Evolutionary conservation across 2,113 vertebrate genomes (phyloP).

Genomic region (Cynopterus brachyotis): DNA sequence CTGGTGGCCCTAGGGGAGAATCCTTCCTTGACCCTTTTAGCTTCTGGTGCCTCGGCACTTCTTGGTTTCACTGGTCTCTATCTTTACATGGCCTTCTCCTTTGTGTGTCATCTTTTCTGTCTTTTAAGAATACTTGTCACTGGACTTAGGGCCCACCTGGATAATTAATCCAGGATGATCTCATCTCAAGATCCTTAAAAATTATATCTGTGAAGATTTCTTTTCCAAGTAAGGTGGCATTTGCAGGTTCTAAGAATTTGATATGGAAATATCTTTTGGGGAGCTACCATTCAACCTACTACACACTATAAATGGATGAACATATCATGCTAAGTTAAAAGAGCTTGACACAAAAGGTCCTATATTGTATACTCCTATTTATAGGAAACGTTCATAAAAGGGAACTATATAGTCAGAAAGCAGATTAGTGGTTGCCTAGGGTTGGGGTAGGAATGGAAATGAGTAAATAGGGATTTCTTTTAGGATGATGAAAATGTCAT

Average conservation of each 20-base stretch:
- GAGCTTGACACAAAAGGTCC: neutral
- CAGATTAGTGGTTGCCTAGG: neutral
- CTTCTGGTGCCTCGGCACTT: neutral
- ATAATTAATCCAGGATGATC: neutral
- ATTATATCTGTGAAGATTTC: neutral
- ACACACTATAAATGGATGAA: neutral
- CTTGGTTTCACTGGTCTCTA: neutral
- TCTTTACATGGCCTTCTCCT: neutral
- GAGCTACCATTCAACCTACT: neutral
- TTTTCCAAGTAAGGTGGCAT: neutral
- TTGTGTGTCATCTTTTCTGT: neutral
- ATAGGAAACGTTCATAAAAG: neutral
- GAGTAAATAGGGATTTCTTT: neutral
- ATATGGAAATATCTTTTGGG: neutral
- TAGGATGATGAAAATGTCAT: neutral
- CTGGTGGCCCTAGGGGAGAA: neutral
- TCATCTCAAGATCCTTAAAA: neutral
- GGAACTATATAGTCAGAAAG: neutral
- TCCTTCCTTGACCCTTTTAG: neutral
- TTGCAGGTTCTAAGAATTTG: neutral
- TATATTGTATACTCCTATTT: neutral
- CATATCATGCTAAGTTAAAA: neutral
- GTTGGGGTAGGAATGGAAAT: neutral
- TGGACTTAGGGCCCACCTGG: neutral
- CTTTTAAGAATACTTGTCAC: neutral